Conservation (phyloP, 2,888 invertebrate species). For the Drosophila meridiana region DNA sequence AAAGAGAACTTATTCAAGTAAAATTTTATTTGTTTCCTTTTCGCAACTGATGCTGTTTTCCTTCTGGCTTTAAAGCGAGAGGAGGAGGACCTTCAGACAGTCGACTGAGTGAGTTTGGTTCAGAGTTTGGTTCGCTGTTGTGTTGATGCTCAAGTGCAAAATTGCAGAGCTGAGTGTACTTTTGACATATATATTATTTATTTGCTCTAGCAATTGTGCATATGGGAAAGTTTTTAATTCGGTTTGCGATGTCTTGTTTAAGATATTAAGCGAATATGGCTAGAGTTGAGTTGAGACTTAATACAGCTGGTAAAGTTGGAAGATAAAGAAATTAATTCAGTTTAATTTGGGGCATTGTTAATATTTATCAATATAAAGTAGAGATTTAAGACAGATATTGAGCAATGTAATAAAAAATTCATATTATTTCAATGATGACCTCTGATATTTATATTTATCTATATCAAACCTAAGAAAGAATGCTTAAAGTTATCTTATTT, state of each 20-base stretch:
- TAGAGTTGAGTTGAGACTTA: not conserved
- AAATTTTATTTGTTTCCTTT: slow-evolving; percentile 19
- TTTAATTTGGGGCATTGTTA: not conserved
- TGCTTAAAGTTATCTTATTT: not conserved
- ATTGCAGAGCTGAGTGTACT: not conserved
- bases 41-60: slow-evolving; percentile 24
- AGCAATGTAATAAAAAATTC: too few species aligned
- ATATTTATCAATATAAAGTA: not conserved
- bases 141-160: not conserved
- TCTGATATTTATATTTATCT: not conserved
- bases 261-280: not conserved
- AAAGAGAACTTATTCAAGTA: not conserved
- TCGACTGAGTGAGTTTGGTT: slow-evolving; percentile 9
- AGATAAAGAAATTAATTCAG: not conserved
- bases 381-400: not conserved
- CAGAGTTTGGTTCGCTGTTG: slow-evolving; percentile 5
- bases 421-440: not conserved
- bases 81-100: slow-evolving; percentile 1
- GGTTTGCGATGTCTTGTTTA: not conserved
- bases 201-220: not conserved
- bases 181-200: not conserved
- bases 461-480: not conserved
- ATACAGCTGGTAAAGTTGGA: not conserved
- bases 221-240: not conserved
- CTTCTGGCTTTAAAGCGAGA: slow-evolving; percentile 8